Evolutionary conservation across 2,113 vertebrate species (phyloP), one percentile per base, ranked within the genome.

Genomic region (Alaudala cheleensis): DNA sequence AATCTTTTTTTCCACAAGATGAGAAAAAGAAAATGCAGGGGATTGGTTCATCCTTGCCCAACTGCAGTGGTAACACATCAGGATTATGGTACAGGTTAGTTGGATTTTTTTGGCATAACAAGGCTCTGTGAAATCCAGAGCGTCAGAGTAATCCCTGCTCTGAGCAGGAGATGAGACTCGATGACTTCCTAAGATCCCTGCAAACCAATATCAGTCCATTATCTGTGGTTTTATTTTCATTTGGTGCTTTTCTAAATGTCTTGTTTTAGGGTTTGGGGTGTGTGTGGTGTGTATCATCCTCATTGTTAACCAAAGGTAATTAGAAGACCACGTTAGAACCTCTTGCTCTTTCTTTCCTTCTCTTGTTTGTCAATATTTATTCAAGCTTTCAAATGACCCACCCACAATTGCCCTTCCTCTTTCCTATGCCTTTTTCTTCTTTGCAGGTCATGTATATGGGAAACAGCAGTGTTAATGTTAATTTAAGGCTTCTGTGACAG

Each of bases 161-260:
- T 62, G 40, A 57, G 40, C 20, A 60, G 21, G 3, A 85, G 6
- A 19, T 62, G 47, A 11, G 17, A 39, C 5, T 20, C 8, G 1
- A 28, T 56, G 40, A 6, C 10, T 60, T 67, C 24, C 39, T 44
- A 25, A 78, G 14, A 9, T 39, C 7, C 6, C 14, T 74, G 81
- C 53, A 58, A 56, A 42, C 7, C 2, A 39, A 0, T 23, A n/a
- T 26, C 33, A 18, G 4, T 15, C 15, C 9, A 9, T 62, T 49
- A 29, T n/a, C 34, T n/a, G 7, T 34, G 39, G 25, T 60, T 64
- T 20, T 86, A 1, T 69, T 86, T 80, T 64, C 17, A 50, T 12
- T 54, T 33, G 5, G 4, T 65, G 28, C 1, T 67, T 54, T 67
- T 64, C 21, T 39, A 13, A 25, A 7, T 44, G 19, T 47, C 31